Evolutionary conservation across 2,113 vertebrate species (phyloP), one percentile per base, ranked within the genome.

Genomic region (Piaya cayana): DNA sequence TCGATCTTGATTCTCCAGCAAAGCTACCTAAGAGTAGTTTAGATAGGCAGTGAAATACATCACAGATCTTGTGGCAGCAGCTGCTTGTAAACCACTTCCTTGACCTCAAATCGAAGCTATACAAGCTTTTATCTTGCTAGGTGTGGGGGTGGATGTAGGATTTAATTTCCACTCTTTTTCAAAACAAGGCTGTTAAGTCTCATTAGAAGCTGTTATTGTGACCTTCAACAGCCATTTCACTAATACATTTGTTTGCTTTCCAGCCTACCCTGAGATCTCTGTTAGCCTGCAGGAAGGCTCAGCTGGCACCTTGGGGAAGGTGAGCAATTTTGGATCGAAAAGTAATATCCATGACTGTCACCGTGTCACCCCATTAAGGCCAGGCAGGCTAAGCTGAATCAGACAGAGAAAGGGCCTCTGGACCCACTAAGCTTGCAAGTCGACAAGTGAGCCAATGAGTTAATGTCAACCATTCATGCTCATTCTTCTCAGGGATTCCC

Each of bases 221-320:
- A 72, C 84, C 63, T 90, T 62, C 4, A 0, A 29, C 78, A 47
- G 39, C 42, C 60, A 55, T 86, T 90, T 82, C 55, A 47, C 45
- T 71, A 47, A 88, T 8, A 62, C 8, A 2, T 58, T 76, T 94
- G 42, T 97, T 96, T 97, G 64, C 80, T 82, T 95, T 97, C 81
- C 97, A 98, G 97, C 96, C 86, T 96, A 97, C 59, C 97, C 97
- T 5, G 86, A 98, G 96, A 96, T 95, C 60, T 89, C 85, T 23
- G 11, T 89, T 36, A 90, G 69, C 30, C 32, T 94, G 74, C 91
- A 96, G 91, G 85, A 95, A n/a, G 83, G 58, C 43, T 92, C 94
- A 49, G 43, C 25, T 58, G 82, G 81, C 84, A 64, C 53, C 49
- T 42, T 3, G 0, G 88, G 86, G 90, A 81, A 96, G 96, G 98